Evolutionary conservation across 2,797 vertebrate genomes (phyloP).

Genomic region (Hypotaenidia philippensis): DNA sequence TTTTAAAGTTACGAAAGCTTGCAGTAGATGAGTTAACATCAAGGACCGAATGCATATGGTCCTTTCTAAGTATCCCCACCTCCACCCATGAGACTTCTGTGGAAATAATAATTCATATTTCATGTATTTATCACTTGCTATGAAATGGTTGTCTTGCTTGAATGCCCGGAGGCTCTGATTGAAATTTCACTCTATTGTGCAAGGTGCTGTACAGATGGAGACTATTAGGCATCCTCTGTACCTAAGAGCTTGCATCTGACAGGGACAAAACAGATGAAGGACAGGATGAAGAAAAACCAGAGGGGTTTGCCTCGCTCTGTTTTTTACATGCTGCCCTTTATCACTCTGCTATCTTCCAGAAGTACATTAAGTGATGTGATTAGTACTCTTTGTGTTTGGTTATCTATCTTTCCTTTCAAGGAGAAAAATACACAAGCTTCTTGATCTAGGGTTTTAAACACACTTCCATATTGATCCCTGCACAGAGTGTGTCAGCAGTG

Average conservation of each 20-base stretch:
- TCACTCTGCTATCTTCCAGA: background rate
- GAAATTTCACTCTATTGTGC: background rate
- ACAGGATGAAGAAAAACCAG: background rate
- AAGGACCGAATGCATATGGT: background rate
- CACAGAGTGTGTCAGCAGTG: background rate
- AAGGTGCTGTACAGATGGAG: background rate
- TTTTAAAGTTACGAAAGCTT: background rate
- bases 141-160: background rate
- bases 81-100: background rate
- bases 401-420: background rate
- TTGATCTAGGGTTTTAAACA: background rate
- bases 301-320: background rate
- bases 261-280: background rate
- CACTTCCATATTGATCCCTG: background rate
- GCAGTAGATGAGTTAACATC: background rate
- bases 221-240: background rate
- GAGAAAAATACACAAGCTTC: background rate
- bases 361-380: background rate
- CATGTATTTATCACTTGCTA: background rate
- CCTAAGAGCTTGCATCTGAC: background rate
- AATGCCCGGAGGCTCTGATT: background rate
- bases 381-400: background rate
- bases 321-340: background rate
- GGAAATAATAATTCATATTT: constrained; percentile 11
- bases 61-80: background rate